These are phyloP conservation scores for Bombus affinis DNA, from an alignment of 1,140 invertebrate genomes.

Conservation along the genomic window DNA sequence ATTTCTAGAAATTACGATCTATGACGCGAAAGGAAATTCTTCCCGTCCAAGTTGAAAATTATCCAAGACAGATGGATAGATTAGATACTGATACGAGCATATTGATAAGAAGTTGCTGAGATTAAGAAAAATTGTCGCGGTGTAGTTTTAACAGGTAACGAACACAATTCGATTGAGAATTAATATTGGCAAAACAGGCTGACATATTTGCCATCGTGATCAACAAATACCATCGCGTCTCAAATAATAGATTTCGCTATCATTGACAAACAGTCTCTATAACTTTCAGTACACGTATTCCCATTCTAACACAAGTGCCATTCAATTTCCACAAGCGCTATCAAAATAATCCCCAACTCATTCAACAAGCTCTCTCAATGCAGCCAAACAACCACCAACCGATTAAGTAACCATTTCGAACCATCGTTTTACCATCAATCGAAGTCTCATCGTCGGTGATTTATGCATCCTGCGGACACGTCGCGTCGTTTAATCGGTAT, in stretches of 20 bases:
- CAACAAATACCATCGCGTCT: no score
- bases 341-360: neutral
- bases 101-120: no score
- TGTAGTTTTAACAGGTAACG: no score
- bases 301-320: neutral
- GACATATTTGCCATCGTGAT: no score
- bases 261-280: no score
- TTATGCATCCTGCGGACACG: slow-evolving; percentile 44
- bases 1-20: neutral
- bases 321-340: neutral
- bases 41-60: neutral
- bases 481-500: slow-evolving; percentile 40
- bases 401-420: neutral
- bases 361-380: neutral
- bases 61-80: neutral
- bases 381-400: neutral
- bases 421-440: neutral
- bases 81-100: no score
- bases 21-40: neutral
- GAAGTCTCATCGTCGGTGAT: neutral
- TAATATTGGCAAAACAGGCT: no score
- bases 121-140: no score
- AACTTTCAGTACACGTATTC: neutral
- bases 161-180: no score
- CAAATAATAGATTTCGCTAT: no score